Evolutionary conservation across 2,113 vertebrate species (phyloP).

Genomic region (Strix uralensis): DNA sequence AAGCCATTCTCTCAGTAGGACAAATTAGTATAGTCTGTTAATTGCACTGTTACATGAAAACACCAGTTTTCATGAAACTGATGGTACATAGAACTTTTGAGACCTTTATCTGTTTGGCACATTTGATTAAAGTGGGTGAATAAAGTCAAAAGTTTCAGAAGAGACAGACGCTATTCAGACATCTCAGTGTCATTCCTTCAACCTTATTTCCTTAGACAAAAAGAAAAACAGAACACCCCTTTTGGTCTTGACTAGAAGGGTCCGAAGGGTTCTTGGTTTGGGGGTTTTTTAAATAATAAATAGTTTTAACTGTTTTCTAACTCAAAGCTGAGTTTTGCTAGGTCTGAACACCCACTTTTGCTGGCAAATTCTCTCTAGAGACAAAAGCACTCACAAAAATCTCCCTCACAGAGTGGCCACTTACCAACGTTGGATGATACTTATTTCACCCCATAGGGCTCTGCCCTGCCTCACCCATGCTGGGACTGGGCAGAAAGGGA

Average conservation of each 20-base stretch:
- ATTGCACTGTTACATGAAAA: neutral
- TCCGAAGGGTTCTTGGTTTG: neutral
- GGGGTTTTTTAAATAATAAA: neutral
- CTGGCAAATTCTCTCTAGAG: neutral
- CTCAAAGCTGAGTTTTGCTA: neutral
- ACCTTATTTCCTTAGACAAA: neutral
- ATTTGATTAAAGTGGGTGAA: neutral
- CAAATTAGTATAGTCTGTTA: neutral
- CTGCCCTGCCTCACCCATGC: neutral
- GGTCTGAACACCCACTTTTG: neutral
- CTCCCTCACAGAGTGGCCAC: neutral
- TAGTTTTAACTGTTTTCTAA: neutral
- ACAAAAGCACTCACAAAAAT: neutral
- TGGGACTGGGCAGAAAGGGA: neutral
- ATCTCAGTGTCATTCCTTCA: neutral
- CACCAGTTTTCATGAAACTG: neutral
- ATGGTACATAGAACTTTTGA: neutral
- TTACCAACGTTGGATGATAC: neutral
- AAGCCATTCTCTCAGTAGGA: neutral
- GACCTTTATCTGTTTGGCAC: neutral
- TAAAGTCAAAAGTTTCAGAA: neutral
- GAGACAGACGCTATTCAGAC: neutral
- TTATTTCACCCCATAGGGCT: neutral
- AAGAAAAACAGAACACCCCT: neutral
- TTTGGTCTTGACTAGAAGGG: fast-evolving